A percentile compares a stretch with the other conserved stretches of the same genome.
Evolutionary conservation across 2,113 vertebrate species (phyloP).

Genomic region (Campylomormyrus numenius): DNA sequence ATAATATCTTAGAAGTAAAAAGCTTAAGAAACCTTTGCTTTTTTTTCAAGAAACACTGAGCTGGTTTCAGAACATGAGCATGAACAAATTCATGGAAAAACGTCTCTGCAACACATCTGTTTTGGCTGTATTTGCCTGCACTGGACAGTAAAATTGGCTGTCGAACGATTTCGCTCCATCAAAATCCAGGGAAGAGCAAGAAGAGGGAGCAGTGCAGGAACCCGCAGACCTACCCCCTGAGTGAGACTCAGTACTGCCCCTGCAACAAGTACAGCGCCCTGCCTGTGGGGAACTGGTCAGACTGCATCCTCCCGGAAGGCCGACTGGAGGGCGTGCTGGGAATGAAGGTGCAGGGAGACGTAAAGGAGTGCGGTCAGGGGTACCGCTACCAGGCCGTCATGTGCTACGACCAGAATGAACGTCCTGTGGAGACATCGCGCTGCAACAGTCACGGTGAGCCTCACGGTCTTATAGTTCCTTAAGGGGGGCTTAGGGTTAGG

Average conservation of each 20-base stretch:
- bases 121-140: not conserved
- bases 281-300: slow-evolving; percentile 94
- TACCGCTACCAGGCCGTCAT: slow-evolving; percentile 96
- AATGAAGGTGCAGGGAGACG: slow-evolving; percentile 74
- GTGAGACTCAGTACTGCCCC: slow-evolving; percentile 92
- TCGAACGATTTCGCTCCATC: not conserved
- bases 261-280: slow-evolving; percentile 94
- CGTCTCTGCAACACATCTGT: not conserved
- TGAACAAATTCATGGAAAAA: not conserved
- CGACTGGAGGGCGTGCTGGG: slow-evolving; percentile 62
- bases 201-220: slow-evolving; percentile 95
- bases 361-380: slow-evolving; percentile 89
- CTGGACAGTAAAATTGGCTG: not conserved
- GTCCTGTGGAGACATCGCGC: slow-evolving; percentile 82
- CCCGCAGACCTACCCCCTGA: slow-evolving; percentile 82
- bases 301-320: slow-evolving; percentile 87
- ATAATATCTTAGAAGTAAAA: not conserved
- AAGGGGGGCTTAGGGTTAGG: no score
- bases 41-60: not conserved
- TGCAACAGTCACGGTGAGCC: slow-evolving; percentile 91
- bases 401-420: slow-evolving; percentile 86
- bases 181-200: slow-evolving; percentile 82
- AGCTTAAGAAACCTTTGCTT: not conserved
- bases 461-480: not conserved
- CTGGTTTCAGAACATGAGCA: not conserved